Evolutionary conservation across 1,140 invertebrate genomes (phyloP), one percentile per base, ranked within the genome.

Genomic region (Diabrotica virgifera): DNA sequence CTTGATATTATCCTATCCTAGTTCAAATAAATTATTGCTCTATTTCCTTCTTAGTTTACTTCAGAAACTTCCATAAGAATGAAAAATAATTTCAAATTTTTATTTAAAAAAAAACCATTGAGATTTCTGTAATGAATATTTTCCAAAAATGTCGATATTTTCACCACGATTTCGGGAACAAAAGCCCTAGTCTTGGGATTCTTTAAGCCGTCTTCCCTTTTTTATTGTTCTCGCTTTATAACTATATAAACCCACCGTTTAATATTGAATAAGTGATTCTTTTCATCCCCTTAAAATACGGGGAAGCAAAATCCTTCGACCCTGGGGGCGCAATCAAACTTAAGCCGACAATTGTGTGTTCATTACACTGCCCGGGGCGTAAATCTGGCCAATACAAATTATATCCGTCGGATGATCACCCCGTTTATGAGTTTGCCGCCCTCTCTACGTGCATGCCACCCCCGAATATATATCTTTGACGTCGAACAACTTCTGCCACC

Each of bases 371-470:
- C 73, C 76, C 70, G 63, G 70, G 76, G 77, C 74, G 76, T 69
- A 79, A 79, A 79, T 79, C 77, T 79, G 77, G 77, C 77, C 77
- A 79, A 79, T 79, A 79, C 77, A 79, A 79, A 79, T 79, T 79
- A 78, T 78, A 77, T 78, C 72, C 76, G 71, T 72, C 69, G 64
- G 72, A 68, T 74, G 70, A 72, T 72, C 67, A 66, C 67, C 67
- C 64, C 63, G 56, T 58, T 62, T 70, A 61, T 55, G 61, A 66
- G 52, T 67, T 64, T 63, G 62, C 63, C 67, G 55, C 66, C 66
- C 66, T 11, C 66, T 52, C 46, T 62, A 37, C n/a, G 50, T 12
- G 24, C 12, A 35, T n/a, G 40, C 54, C 55, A 61, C 57, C 61
- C 66, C 68, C 71, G 68, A 68, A 66, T 68, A 72, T 59, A 72